A percentile compares a stretch with the other conserved stretches of the same genome.
Conservation (phyloP, 2,888 invertebrate genomes). For the Falcaria lacertinaria region DNA sequence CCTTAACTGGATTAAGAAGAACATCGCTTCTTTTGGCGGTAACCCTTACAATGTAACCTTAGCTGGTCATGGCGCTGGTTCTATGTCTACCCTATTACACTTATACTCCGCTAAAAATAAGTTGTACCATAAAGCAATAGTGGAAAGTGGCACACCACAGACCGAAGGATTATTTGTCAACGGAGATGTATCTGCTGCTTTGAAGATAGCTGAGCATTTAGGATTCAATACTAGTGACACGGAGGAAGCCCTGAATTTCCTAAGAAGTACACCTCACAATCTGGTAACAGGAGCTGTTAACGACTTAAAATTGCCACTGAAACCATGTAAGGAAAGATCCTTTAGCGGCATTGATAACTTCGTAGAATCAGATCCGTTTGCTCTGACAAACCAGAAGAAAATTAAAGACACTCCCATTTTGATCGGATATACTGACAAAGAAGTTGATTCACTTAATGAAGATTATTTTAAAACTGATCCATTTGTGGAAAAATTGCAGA, state of each 20-base stretch:
- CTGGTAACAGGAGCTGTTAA: slow-evolving; percentile 51
- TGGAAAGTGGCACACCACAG: slow-evolving; percentile 64
- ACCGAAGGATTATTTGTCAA: slow-evolving; percentile 55
- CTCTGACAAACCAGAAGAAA: slow-evolving; percentile 51
- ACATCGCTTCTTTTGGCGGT: slow-evolving; percentile 65
- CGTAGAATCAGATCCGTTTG: slow-evolving; percentile 53
- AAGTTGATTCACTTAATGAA: slow-evolving; percentile 30
- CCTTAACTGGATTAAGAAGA: slow-evolving; percentile 56
- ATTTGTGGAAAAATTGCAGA: slow-evolving; percentile 47
- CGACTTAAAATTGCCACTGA: slow-evolving; percentile 44
- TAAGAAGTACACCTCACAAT: slow-evolving; percentile 39
- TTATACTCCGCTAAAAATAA: slow-evolving; percentile 59
- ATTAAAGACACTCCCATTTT: slow-evolving; percentile 54
- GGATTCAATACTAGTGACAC: slow-evolving; percentile 51
- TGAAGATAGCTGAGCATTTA: slow-evolving; percentile 52
- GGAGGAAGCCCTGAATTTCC: slow-evolving; percentile 51
- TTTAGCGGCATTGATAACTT: slow-evolving; percentile 62
- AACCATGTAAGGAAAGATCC: slow-evolving; percentile 61
- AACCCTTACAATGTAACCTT: slow-evolving; percentile 66
- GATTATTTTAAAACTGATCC: slow-evolving; percentile 51
- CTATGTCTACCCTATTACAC: slow-evolving; percentile 56
- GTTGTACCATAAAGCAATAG: slow-evolving; percentile 59
- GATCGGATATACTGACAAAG: slow-evolving; percentile 58
- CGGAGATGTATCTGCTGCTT: slow-evolving; percentile 47
- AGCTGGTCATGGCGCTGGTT: slow-evolving; percentile 62